phyloP scores from a whole-genome alignment of 2,113 vertebrate genomes.

The Uropsilus gracilis region DNA sequence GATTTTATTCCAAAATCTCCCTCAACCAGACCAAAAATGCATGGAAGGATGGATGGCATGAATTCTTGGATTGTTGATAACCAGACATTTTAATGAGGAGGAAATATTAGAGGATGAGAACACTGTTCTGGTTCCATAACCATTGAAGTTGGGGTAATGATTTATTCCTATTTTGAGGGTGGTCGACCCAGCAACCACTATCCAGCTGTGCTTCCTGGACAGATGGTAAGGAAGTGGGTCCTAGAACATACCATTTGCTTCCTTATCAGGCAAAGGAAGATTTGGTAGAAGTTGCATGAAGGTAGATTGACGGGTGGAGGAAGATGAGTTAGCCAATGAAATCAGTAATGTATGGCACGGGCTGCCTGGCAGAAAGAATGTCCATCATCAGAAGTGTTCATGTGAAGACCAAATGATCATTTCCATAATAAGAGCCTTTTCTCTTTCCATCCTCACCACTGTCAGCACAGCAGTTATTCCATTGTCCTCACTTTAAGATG shows the following conservation, averaged over 20 bases:
- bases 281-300: not conserved
- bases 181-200: not conserved
- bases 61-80: not conserved
- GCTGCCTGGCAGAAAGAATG: accelerated
- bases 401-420: not conserved
- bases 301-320: not conserved
- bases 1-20: not conserved
- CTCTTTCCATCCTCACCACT: accelerated
- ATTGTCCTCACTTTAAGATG: not conserved
- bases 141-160: not conserved
- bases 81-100: not conserved
- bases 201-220: not conserved
- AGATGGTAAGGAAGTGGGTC: not conserved
- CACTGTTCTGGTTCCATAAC: not conserved
- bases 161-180: not conserved
- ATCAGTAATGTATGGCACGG: not conserved
- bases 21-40: not conserved
- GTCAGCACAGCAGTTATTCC: accelerated
- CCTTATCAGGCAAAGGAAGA: not conserved
- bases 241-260: not conserved
- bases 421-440: not conserved
- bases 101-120: not conserved
- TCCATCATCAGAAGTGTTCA: too few relatives aligned
- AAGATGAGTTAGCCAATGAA: not conserved
- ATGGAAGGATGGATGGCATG: accelerated